Conservation (phyloP, 1,140 invertebrate genomes). For the Lepidostoma basale region DNA sequence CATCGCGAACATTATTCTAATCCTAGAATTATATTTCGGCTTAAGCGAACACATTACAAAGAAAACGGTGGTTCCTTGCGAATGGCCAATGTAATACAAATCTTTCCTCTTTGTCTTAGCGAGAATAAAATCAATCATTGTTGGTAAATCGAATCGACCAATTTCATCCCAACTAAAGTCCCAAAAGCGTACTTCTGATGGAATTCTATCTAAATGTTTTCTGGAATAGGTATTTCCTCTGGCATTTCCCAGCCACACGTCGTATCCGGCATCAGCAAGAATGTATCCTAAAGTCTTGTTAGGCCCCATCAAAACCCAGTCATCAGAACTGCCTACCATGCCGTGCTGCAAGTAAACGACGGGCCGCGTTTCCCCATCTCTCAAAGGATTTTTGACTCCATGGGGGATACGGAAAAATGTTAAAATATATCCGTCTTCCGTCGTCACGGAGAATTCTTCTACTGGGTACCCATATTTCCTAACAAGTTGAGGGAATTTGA, state of each 20-base stretch:
- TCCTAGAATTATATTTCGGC: constrained; percentile 66
- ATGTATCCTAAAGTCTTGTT: constrained; percentile 51
- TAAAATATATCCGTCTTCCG: constrained; percentile 72
- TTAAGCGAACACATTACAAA: constrained; percentile 61
- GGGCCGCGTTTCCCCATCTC: constrained; percentile 42
- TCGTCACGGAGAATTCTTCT: constrained; percentile 51
- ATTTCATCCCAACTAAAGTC: constrained; percentile 74
- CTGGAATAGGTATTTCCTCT: constrained; percentile 69
- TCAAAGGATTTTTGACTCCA: constrained; percentile 44
- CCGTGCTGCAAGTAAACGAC: constrained; percentile 75
- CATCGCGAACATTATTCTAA: constrained; percentile 61
- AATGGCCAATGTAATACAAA: constrained; percentile 67
- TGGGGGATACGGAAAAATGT: constrained; percentile 68
- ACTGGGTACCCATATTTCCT: constrained; percentile 50
- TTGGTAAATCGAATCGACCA: constrained; percentile 71
- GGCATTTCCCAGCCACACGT: constrained; percentile 74
- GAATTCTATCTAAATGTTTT: constrained; percentile 52
- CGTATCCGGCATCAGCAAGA: constrained; percentile 63
- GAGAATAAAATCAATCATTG: constrained; percentile 68
- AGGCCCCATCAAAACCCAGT: constrained; percentile 66
- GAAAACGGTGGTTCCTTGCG: constrained; percentile 63
- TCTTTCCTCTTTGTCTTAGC: constrained; percentile 57
- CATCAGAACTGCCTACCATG: constrained; percentile 68
- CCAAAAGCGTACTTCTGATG: constrained; percentile 57
- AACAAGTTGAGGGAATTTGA: constrained; percentile 51